These are phyloP conservation scores for Butorides virescens DNA, from an alignment of 2,113 vertebrate genomes.

Conservation along the genomic window DNA sequence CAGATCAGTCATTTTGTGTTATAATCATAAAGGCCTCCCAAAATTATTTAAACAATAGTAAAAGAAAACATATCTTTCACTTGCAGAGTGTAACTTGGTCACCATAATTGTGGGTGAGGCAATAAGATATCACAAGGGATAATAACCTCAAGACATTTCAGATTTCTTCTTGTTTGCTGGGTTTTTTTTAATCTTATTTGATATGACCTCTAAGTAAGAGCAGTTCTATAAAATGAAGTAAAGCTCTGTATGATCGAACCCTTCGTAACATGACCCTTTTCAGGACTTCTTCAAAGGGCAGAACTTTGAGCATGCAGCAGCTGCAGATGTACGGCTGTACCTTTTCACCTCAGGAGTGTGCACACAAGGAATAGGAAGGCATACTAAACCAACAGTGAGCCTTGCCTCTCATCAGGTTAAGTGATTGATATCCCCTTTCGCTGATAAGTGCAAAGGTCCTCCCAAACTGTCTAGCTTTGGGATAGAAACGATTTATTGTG, in stretches of 20 bases:
- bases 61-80: not conserved
- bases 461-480: not conserved
- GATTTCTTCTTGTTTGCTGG: not conserved
- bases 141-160: not conserved
- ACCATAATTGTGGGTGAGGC: not conserved
- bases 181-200: not conserved
- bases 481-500: not conserved
- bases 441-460: not conserved
- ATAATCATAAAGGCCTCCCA: not conserved
- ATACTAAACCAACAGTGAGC: not conserved
- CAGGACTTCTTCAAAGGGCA: not conserved
- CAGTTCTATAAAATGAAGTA: not conserved
- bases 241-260: not conserved
- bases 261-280: not conserved
- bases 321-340: not conserved
- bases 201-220: not conserved
- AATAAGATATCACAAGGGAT: not conserved
- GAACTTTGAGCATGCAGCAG: not conserved
- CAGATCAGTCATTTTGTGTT: conserved; percentile 26
- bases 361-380: not conserved
- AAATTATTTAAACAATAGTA: not conserved
- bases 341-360: not conserved
- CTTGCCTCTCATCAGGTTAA: not conserved
- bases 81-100: not conserved
- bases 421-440: not conserved